These are phyloP conservation scores for Syngnathus acus DNA, from an alignment of 2,797 vertebrate species.

Conservation along the genomic window DNA sequence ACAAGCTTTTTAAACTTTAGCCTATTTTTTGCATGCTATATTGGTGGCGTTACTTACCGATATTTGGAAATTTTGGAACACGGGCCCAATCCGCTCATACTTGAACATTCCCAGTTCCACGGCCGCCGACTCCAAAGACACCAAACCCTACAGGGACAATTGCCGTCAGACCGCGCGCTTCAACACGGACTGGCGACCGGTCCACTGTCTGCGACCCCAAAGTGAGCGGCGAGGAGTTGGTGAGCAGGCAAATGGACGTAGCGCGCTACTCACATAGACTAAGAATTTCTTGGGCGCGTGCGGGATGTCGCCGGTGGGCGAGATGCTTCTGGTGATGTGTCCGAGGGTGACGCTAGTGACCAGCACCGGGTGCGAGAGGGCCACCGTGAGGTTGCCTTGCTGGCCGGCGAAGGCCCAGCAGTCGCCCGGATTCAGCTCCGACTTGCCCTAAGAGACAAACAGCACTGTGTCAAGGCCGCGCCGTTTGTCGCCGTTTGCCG, in stretches of 20 bases:
- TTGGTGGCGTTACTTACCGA: neutral
- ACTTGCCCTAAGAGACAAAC: neutral
- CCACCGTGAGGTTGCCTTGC: neutral
- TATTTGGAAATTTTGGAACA: conserved; percentile 1
- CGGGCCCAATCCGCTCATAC: neutral
- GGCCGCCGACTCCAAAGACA: neutral
- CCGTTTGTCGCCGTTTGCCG: neutral
- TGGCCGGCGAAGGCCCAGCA: conserved; percentile 4
- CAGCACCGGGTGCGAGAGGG: neutral
- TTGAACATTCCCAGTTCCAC: neutral
- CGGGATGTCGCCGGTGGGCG: conserved; percentile 1
- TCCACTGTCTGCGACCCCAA: neutral
- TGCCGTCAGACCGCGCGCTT: neutral
- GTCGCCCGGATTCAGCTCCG: neutral
- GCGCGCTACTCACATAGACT: neutral
- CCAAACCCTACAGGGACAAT: neutral
- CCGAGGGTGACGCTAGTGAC: neutral
- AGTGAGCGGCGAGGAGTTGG: neutral
- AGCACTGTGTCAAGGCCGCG: neutral
- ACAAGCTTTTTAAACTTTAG: too few species aligned
- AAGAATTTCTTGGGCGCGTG: conserved; percentile 2
- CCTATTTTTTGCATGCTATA: neutral
- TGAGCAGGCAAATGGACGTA: neutral
- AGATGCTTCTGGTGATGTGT: conserved; percentile 1
- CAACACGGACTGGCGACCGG: too few species aligned